Percentiles rank a stretch among this genome's conserved stretches.
Conservation (phyloP, 53 echinoderm and acorn worm species). For the Apostichopus leukothele region DNA sequence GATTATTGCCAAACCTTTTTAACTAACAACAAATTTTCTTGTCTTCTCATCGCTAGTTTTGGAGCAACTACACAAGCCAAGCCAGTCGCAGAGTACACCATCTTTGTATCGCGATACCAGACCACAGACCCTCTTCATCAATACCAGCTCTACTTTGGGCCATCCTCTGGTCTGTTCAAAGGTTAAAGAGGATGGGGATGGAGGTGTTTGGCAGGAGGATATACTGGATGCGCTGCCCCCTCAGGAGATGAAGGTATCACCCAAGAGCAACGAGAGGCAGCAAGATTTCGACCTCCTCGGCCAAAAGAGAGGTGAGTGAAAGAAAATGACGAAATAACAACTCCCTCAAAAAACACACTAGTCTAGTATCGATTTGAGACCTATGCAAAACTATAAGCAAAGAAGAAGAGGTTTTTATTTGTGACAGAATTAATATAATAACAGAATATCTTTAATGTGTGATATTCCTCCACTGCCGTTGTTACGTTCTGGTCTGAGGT, state of each 20-base stretch:
- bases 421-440: too few relatives aligned
- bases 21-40: background rate
- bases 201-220: slow-evolving; percentile 50
- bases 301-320: slow-evolving; percentile 64
- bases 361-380: too few relatives aligned
- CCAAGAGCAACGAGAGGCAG: slow-evolving; percentile 47
- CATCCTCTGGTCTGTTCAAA: slow-evolving; percentile 6
- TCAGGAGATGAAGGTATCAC: slow-evolving; percentile 79
- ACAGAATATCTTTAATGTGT: too few relatives aligned
- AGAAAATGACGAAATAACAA: background rate
- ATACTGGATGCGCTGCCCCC: slow-evolving; percentile 64
- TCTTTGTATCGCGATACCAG: background rate
- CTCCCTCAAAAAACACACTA: too few relatives aligned
- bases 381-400: too few relatives aligned
- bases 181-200: background rate
- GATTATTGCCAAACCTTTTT: too few relatives aligned
- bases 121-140: slow-evolving; percentile 20
- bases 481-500: background rate
- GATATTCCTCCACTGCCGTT: too few relatives aligned
- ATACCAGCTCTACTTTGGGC: background rate
- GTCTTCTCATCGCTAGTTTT: background rate
- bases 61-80: slow-evolving; percentile 23
- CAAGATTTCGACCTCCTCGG: slow-evolving; percentile 39
- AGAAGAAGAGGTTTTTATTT: too few relatives aligned
- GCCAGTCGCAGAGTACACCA: slow-evolving; percentile 36